Evolutionary conservation across 30 jellyfish, hydroid and myxozoan genomes (phyloP).

Genomic region (Mastigias papua): DNA sequence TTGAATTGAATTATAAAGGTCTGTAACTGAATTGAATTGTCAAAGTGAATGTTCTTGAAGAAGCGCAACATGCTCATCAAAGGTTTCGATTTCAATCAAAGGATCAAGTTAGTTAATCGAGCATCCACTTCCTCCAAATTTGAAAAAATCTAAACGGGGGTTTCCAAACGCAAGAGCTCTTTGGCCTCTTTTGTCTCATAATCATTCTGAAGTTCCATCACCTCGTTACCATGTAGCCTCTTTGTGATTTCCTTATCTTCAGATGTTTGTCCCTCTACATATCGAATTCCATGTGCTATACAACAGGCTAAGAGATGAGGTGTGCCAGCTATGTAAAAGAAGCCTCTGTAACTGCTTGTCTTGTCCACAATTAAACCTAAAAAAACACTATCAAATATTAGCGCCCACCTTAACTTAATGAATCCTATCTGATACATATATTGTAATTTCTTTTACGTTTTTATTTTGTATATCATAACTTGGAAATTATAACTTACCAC

Average conservation of each 20-base stretch:
- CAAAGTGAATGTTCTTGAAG: too few species aligned
- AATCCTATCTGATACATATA: too few species aligned
- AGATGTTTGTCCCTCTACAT: not conserved
- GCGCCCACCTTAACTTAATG: too few species aligned
- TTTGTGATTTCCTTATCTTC: not conserved
- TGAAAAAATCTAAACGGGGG: constrained; percentile 12
- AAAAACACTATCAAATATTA: not conserved
- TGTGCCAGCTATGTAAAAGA: constrained; percentile 61
- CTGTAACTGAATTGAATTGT: too few species aligned
- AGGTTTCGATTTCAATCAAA: too few species aligned
- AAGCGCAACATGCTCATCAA: too few species aligned
- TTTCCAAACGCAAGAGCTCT: constrained; percentile 21
- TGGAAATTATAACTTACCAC: too few species aligned
- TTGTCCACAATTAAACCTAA: constrained; percentile 73
- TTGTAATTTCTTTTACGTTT: too few species aligned
- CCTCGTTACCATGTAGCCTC: not conserved
- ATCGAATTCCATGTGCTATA: not conserved
- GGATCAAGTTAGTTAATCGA: too few species aligned
- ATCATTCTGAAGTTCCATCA: not conserved
- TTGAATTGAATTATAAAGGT: too few species aligned
- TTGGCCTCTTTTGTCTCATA: not conserved
- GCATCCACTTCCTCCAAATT: too few species aligned
- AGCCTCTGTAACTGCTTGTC: constrained; percentile 49
- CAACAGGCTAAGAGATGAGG: constrained; percentile 28
- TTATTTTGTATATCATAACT: too few species aligned